Base-by-base conservation (phyloP, 2,113 vertebrate genomes). In the Burhinus oedicnemus region DNA sequence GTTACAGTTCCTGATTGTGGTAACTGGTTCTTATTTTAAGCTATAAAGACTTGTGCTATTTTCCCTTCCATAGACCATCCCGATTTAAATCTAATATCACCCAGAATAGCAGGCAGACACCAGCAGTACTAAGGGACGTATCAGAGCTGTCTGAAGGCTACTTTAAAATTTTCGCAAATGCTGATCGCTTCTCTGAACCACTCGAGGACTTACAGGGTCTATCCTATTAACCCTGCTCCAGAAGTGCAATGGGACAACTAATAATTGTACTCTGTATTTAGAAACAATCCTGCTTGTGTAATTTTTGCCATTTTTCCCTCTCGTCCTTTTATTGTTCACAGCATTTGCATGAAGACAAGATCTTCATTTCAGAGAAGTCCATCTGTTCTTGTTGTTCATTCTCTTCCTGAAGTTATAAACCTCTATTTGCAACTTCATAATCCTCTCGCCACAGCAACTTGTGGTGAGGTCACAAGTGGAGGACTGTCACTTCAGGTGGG, bases 401-500 rank as follows among this genome's bases (percentile, higher is more conserved):
- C 79, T 55, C 42, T 55, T 96, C 32, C 77, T 96, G 72, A 96
- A 96, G 36, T 93, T 80, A 95, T 60, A 95, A 90, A 55, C 25
- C 49, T 86, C 71, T 47, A 77, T 82, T 71, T 87, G 68, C 72
- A 90, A 86, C 83, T 89, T 86, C 79, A 82, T 93, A 97, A 94
- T 92, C 86, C 90, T 93, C 62, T 95, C 75, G n/a, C 36, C 51
- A 92, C 34, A 0, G 76, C 57, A 94, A 93, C 90, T 83, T 95
- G 68, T 6, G 0, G 86, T 81, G 92, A 95, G 94, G 94, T 93
- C 96, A 82, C 75, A 96, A 95, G 96, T 90, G 85, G 79, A 78
- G 30, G 68, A 88, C 51, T 91, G 62, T 87, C 68, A 83, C 92
- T 97, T 96, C 83, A 94, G 94, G 89, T 93, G 84, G 81, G 70